Evolutionary conservation across 2,888 invertebrate genomes (phyloP).

Genomic region (Abrostola triplasia): DNA sequence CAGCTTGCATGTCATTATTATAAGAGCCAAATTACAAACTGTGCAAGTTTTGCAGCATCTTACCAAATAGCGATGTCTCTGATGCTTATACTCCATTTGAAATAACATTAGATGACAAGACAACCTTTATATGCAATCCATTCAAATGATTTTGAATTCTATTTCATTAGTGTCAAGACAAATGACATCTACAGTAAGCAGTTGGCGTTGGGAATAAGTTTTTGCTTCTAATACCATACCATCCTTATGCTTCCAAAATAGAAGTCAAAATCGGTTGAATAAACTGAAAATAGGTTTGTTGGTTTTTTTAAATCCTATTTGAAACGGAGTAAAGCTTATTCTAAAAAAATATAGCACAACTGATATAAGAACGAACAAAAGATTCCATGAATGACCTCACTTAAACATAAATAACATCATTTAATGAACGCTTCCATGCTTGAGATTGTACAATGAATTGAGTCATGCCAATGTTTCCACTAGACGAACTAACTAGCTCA

Average conservation of each 20-base stretch:
- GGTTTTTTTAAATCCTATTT: no score
- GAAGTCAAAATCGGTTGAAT: no score
- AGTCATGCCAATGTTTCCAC: constrained; percentile 62
- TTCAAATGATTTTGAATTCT: no score
- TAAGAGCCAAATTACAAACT: constrained; percentile 36
- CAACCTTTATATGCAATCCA: no score
- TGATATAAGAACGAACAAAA: constrained; percentile 45
- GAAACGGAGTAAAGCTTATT: constrained; percentile 18
- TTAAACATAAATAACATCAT: constrained; percentile 43
- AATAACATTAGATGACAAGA: no score
- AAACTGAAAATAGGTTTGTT: no score
- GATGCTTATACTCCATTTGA: no score
- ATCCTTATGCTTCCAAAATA: no score
- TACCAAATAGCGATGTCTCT: constrained; percentile 35
- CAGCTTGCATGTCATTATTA: constrained; percentile 32
- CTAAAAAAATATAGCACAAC: constrained; percentile 27
- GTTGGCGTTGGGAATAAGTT: no score
- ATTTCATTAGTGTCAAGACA: no score
- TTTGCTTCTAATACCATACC: no score
- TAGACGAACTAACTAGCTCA: constrained; percentile 53
- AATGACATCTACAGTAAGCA: no score
- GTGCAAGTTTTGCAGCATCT: constrained; percentile 37
- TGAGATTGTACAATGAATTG: constrained; percentile 60
- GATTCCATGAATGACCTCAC: constrained; percentile 33
- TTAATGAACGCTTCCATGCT: constrained; percentile 64